A percentile compares a stretch with the other conserved stretches of the same genome.
phyloP scores from a whole-genome alignment of 2,797 vertebrate species.

The Varecia variegata region DNA sequence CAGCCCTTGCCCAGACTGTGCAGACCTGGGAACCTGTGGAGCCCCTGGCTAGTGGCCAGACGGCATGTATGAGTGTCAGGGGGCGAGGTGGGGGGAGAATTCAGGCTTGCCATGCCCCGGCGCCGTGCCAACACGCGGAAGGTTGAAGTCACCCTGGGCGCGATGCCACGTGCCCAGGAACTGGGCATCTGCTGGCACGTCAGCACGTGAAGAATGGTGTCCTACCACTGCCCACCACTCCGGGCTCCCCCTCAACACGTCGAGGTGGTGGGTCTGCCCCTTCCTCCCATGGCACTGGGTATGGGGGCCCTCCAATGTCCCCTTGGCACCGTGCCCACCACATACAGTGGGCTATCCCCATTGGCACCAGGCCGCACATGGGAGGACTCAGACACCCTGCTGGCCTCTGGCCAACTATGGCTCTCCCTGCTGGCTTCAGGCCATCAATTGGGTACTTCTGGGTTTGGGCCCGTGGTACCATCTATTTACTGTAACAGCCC shows the following conservation, averaged over 20 bases:
- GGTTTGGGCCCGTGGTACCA: neutral
- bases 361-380: conserved; percentile 42
- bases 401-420: conserved; percentile 64
- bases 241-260: neutral
- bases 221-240: neutral
- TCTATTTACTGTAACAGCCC: neutral
- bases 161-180: conserved; percentile 72
- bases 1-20: conserved; percentile 56
- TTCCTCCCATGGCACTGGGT: neutral
- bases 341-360: conserved; percentile 67
- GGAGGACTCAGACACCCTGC: conserved; percentile 52
- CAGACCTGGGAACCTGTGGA: conserved; percentile 70
- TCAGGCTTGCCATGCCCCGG: conserved; percentile 58
- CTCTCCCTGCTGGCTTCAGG: conserved; percentile 22
- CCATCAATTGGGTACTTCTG: conserved; percentile 58
- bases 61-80: conserved; percentile 55
- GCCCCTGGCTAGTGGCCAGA: conserved; percentile 71
- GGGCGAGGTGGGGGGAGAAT: conserved; percentile 38
- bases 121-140: conserved; percentile 65
- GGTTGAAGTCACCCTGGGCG: conserved; percentile 72
- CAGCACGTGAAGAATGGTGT: neutral
- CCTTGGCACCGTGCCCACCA: conserved; percentile 63
- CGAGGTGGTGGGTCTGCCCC: conserved; percentile 50
- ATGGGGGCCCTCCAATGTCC: conserved; percentile 66
- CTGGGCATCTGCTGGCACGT: conserved; percentile 62